These are phyloP conservation scores for Plusia festucae DNA, from an alignment of 2,888 invertebrate genomes.

Conservation along the genomic window DNA sequence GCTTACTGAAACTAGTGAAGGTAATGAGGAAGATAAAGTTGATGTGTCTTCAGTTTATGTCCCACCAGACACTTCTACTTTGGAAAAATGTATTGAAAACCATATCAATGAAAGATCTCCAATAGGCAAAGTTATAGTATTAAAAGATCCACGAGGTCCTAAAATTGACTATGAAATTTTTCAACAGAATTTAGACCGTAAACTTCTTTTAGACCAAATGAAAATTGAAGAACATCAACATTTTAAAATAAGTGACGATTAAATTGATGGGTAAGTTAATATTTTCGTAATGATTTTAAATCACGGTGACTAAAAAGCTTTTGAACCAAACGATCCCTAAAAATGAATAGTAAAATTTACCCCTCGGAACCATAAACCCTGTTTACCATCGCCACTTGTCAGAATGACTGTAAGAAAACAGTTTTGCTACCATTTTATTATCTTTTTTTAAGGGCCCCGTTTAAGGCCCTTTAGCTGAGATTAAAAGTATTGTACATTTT, in stretches of 20 bases:
- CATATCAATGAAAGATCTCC: not conserved
- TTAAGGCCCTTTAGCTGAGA: constrained; percentile 62
- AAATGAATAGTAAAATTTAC: constrained; percentile 75
- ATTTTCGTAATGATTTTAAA: not conserved
- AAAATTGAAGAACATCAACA: fast-evolving
- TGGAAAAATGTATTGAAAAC: not conserved
- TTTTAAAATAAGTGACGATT: not conserved
- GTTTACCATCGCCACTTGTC: constrained; percentile 81
- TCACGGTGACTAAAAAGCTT: not conserved
- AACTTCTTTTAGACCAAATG: not conserved
- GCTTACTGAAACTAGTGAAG: constrained; percentile 30
- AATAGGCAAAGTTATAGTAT: not conserved
- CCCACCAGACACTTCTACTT: not conserved
- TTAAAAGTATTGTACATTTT: constrained; percentile 63
- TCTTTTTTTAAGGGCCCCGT: constrained; percentile 61
- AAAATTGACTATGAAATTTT: not conserved
- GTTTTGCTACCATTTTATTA: constrained; percentile 74
- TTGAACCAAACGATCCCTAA: constrained; percentile 57
- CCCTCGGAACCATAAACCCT: constrained; percentile 78
- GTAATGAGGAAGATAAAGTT: constrained; percentile 18
- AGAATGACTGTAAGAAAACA: constrained; percentile 78
- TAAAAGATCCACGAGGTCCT: not conserved
- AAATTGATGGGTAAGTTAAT: not conserved
- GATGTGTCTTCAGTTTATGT: not conserved
- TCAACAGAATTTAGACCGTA: not conserved